phyloP scores from a whole-genome alignment of 2,113 vertebrate species.

The Crotalus viridis region DNA sequence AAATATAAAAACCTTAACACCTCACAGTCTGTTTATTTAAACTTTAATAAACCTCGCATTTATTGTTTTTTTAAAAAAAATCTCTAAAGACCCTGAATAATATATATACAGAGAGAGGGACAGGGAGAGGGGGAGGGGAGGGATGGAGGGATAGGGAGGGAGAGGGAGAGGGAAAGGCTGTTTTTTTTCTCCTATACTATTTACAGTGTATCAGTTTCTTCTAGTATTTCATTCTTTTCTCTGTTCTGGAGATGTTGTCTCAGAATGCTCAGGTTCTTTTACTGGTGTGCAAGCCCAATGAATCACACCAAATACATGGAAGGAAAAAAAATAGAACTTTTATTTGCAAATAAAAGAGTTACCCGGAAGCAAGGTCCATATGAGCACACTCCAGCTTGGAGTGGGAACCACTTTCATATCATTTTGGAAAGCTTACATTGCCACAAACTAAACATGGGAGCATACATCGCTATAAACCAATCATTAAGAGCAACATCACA shows the following conservation, averaged over 20 bases:
- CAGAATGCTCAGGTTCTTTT: background rate
- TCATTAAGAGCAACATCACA: background rate
- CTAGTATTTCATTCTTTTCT: background rate
- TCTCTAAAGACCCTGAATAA: background rate
- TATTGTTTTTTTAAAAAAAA: background rate
- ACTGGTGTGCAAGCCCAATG: background rate
- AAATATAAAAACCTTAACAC: background rate
- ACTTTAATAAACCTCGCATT: background rate
- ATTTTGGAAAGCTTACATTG: background rate
- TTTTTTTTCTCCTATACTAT: background rate
- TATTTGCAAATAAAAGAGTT: background rate
- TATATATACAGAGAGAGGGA: background rate
- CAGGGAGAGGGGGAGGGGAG: no score
- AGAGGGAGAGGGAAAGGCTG: background rate
- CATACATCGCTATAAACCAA: background rate
- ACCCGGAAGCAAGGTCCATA: background rate
- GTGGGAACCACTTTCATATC: background rate
- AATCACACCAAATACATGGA: background rate
- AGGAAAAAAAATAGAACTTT: background rate
- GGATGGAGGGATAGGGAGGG: fast-evolving
- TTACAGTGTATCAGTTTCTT: background rate
- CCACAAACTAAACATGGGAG: background rate
- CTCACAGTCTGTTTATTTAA: background rate
- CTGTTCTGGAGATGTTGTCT: background rate
- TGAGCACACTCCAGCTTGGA: background rate